Base-by-base conservation (phyloP, 2,113 vertebrate genomes). In the Antechinus flavipes region DNA sequence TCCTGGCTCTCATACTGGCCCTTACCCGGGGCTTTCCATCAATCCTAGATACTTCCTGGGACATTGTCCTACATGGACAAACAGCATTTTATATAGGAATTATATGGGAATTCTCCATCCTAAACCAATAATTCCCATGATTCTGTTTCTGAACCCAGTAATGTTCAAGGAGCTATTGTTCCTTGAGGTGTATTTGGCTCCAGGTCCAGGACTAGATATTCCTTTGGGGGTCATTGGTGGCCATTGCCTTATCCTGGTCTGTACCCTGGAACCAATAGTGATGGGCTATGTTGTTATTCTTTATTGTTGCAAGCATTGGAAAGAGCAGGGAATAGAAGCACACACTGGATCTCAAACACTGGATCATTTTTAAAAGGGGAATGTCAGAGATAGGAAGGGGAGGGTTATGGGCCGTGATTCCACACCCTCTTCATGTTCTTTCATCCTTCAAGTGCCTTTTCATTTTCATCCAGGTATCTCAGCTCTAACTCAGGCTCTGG, bases 181-280 rank as follows among this genome's bases (percentile, higher is more conserved):
- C 35, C 0, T 14, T 2, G 9, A 98, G 92, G 1, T 1, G 0
- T 53, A 98, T 97, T 92, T 93, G 68, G 26, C 24, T 50, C 49
- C 0, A 0, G 7, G 90, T 14, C 0, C 0, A 27, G 2, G 0
- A 0, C 16, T 8, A 1, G 4, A 89, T 27, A 0, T 0, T 0
- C 0, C 0, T 0, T 0, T 0, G 0, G 12, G 0, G 16, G 1
- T 92, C 0, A 55, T 50, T 95, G 8, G 96, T 97, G 92, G 93
- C 95, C 89, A 97, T 94, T 0, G 2, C 52, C 2, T 0, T 0
- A 27, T 0, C 2, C 0, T 0, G 0, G 0, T 0, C 0, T 30
- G 0, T 0, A 0, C 1, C 0, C 16, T 0, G 5, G 27, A 53
- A 76, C 94, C 96, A 97, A 89, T 90, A 95, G 90, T 92, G 35